A percentile compares a stretch with the other conserved stretches of the same genome.
phyloP scores from a whole-genome alignment of 2,113 vertebrate genomes.

The Psilopsiagon aymara region DNA sequence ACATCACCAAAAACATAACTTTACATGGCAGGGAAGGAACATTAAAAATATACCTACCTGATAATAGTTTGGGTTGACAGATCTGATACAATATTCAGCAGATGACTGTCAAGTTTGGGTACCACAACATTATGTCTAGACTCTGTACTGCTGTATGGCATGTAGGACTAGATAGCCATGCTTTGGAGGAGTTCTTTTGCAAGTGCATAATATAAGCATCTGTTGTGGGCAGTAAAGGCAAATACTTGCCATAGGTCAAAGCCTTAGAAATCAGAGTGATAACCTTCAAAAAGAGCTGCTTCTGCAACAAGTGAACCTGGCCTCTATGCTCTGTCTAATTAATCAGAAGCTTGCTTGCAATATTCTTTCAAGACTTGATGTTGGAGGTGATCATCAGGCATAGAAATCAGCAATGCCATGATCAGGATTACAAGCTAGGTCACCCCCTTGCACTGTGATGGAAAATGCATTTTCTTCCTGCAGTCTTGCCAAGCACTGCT shows the following conservation, averaged over 20 bases:
- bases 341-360: not conserved
- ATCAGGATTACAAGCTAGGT: slow-evolving; percentile 20
- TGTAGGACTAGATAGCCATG: not conserved
- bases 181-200: not conserved
- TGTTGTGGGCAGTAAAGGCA: not conserved
- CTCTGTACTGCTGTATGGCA: not conserved
- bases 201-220: not conserved
- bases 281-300: slow-evolving; percentile 1
- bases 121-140: not conserved
- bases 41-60: not conserved
- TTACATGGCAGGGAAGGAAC: not conserved
- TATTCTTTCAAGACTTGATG: not conserved
- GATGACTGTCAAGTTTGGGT: not conserved
- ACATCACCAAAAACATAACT: not conserved
- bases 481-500: not conserved
- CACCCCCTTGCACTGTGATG: not conserved
- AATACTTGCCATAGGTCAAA: not conserved
- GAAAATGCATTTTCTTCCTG: slow-evolving; percentile 13
- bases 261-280: slow-evolving; percentile 4
- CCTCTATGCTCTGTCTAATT: slow-evolving; percentile 17
- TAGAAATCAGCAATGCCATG: not conserved
- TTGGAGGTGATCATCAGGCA: not conserved
- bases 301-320: not conserved
- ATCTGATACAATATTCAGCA: not conserved
- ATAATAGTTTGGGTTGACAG: not conserved